Conservation (phyloP, 2,113 vertebrate genomes). For the Illadopsis cleaveri region DNA sequence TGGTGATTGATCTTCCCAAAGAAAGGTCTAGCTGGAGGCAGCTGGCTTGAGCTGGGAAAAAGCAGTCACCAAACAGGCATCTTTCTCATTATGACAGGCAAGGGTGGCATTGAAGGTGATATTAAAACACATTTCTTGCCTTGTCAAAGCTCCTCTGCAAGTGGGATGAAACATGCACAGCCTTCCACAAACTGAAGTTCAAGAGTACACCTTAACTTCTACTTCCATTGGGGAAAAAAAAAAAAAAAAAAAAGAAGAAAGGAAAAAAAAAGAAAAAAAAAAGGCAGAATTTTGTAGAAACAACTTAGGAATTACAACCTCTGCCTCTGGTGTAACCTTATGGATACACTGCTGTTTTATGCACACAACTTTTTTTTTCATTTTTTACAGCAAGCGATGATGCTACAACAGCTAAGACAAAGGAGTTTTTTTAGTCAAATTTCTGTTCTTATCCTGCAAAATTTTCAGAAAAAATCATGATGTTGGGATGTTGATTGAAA, state of each 20-base stretch:
- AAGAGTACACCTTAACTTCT: background rate
- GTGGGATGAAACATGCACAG: background rate
- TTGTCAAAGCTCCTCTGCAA: conserved; percentile 12
- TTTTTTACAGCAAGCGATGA: background rate
- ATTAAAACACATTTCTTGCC: conserved; percentile 7
- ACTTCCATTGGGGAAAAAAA: background rate
- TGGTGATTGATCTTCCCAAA: conserved; percentile 36
- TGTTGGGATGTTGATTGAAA: background rate
- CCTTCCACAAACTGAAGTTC: background rate
- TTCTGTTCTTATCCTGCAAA: background rate
- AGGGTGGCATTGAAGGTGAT: conserved; percentile 9
- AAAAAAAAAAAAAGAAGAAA: background rate
- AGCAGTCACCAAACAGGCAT: background rate
- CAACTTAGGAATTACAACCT: background rate
- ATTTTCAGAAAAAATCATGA: background rate
- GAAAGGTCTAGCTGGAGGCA: conserved; percentile 22
- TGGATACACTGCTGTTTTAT: background rate
- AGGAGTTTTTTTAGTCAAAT: background rate
- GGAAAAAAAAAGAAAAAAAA: background rate
- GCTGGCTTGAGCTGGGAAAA: conserved; percentile 11
- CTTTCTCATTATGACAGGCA: conserved; percentile 34
- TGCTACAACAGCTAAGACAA: background rate
- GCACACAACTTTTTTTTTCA: background rate
- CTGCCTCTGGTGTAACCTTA: background rate
- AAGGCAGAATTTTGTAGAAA: background rate